Percentiles rank a stretch among this genome's conserved stretches.
Evolutionary conservation across 1,140 invertebrate genomes (phyloP).

Genomic region (Brachionus sp.): DNA sequence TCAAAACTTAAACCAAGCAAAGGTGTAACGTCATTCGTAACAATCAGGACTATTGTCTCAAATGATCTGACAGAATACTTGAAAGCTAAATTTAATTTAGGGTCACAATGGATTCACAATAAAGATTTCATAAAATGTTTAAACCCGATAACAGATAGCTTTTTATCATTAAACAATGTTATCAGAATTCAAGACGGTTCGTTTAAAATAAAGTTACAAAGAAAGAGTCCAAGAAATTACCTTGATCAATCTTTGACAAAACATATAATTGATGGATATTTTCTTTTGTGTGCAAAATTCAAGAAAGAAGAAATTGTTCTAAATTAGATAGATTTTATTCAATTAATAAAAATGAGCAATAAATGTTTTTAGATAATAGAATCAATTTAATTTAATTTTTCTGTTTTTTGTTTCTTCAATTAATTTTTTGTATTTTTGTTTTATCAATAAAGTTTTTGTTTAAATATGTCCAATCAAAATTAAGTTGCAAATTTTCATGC

Average conservation of each 20-base stretch:
- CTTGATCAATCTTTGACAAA: not conserved
- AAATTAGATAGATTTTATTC: not conserved
- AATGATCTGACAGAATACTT: not conserved
- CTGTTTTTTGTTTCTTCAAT: not conserved
- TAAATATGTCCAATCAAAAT: not conserved
- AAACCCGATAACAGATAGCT: not conserved
- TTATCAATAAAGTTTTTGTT: not conserved
- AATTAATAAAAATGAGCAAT: not conserved
- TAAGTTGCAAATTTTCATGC: not conserved
- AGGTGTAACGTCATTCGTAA: too few relatives aligned
- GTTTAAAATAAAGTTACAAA: not conserved
- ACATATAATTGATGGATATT: not conserved
- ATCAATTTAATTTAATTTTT: not conserved
- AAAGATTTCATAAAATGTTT: slow-evolving; percentile 3
- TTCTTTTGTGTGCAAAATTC: not conserved
- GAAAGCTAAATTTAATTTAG: not conserved
- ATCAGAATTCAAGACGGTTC: not conserved
- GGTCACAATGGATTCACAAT: not conserved
- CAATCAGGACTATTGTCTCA: not conserved
- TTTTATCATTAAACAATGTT: not conserved
- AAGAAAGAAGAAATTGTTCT: not conserved
- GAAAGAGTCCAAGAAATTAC: not conserved
- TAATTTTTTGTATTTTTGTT: not conserved
- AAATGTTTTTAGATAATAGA: not conserved
- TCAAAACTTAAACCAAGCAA: too few relatives aligned